Evolutionary conservation across 64 coral and sea anemone species (phyloP).

Genomic region (Montipora cactus): DNA sequence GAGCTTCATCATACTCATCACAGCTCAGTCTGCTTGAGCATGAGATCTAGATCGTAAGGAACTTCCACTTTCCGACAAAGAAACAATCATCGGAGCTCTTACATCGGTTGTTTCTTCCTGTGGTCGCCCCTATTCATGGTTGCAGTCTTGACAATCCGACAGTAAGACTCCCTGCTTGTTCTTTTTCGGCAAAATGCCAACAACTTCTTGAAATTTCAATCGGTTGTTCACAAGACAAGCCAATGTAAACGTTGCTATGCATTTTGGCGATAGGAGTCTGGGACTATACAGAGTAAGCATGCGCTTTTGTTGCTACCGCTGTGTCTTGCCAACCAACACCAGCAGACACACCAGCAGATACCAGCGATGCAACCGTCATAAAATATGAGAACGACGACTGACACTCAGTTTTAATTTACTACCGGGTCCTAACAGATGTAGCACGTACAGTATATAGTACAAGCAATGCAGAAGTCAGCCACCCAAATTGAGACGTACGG

Average conservation of each 20-base stretch:
- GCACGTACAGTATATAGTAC: too few species aligned
- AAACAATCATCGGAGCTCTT: neutral
- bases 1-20: too few species aligned
- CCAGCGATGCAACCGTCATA: neutral
- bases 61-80: too few species aligned
- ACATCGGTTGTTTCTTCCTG: slow-evolving; percentile 58
- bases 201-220: neutral
- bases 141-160: neutral
- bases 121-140: slow-evolving; percentile 54
- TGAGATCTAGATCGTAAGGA: neutral
- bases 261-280: slow-evolving; percentile 64
- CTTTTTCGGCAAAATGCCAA: neutral
- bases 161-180: neutral
- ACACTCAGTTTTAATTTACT: too few species aligned
- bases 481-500: too few species aligned
- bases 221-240: neutral
- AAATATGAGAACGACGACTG: too few species aligned
- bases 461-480: too few species aligned
- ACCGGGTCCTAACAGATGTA: too few species aligned
- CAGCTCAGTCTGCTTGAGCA: neutral
- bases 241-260: slow-evolving; percentile 84
- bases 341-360: too few species aligned
- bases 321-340: neutral
- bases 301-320: neutral
- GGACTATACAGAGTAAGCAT: neutral